phyloP scores from a whole-genome alignment of 2,888 invertebrate species.

The Drosophila macrothrix region DNA sequence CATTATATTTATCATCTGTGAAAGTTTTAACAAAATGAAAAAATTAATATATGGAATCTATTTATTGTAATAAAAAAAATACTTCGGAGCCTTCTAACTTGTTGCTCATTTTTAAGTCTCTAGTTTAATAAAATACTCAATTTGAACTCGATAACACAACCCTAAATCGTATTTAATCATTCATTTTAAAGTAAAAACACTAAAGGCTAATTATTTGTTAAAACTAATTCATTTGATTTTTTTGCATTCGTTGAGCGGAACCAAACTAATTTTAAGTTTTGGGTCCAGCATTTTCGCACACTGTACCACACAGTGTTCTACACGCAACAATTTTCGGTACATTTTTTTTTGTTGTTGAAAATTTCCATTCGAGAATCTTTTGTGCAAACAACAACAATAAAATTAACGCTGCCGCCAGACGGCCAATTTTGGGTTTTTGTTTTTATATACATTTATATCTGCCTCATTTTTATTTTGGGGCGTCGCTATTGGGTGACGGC shows the following conservation, averaged over 20 bases:
- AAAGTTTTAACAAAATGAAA: neutral
- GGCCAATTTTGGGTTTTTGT: slow-evolving; percentile 46
- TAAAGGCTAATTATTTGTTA: neutral
- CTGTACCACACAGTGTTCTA: neutral
- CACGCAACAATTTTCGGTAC: slow-evolving; percentile 5
- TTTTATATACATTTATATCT: slow-evolving; percentile 18
- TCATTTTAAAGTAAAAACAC: neutral
- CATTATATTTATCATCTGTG: neutral
- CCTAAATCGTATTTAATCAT: neutral
- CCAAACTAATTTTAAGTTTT: neutral
- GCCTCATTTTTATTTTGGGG: slow-evolving; percentile 19
- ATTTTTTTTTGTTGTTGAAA: slow-evolving; percentile 32
- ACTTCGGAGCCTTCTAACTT: neutral
- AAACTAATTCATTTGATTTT: neutral
- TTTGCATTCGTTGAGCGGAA: slow-evolving; percentile 10
- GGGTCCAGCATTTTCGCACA: neutral
- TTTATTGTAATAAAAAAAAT: neutral
- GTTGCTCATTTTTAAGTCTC: neutral
- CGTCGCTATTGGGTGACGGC: slow-evolving; percentile 27
- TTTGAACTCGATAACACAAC: neutral
- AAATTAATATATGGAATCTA: neutral
- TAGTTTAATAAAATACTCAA: neutral
- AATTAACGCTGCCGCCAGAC: slow-evolving; percentile 47
- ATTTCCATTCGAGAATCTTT: slow-evolving; percentile 64
- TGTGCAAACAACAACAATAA: slow-evolving; percentile 41